Evolutionary conservation across 2,888 invertebrate genomes (phyloP).

Genomic region (Anoncus sp.): DNA sequence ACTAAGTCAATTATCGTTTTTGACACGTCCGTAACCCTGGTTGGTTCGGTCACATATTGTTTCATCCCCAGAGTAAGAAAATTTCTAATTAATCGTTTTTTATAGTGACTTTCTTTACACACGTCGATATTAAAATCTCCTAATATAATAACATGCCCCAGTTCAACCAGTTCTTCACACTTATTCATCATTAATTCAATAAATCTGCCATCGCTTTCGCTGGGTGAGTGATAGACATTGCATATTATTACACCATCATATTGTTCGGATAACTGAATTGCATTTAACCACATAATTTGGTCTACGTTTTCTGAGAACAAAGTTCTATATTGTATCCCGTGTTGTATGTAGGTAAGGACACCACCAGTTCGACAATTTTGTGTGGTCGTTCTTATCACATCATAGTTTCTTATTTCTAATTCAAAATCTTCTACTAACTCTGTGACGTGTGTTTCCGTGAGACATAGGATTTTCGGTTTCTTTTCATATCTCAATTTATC

Average conservation of each 20-base stretch:
- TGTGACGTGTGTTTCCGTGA: constrained; percentile 55
- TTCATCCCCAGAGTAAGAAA: too few species aligned
- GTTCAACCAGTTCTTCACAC: neutral
- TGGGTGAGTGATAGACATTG: neutral
- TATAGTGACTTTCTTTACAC: too few species aligned
- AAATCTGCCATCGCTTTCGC: neutral
- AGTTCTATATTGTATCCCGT: neutral
- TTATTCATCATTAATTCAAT: neutral
- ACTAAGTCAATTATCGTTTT: constrained; percentile 12
- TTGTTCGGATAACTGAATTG: too few species aligned
- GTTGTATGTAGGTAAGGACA: neutral
- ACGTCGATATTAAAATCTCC: neutral
- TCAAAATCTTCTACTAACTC: constrained; percentile 38
- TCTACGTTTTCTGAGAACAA: neutral
- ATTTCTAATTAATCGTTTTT: too few species aligned
- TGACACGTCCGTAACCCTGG: neutral
- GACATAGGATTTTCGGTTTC: constrained; percentile 46
- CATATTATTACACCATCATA: neutral
- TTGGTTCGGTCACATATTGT: too few species aligned
- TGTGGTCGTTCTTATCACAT: constrained; percentile 2
- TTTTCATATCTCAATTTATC: constrained; percentile 30
- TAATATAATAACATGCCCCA: neutral
- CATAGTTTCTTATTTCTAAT: constrained; percentile 25
- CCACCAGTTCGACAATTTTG: constrained; percentile 1
- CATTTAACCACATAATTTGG: constrained; percentile 6